Evolutionary conservation across 2,797 vertebrate species (phyloP), one percentile per base, ranked within the genome.

Genomic region (Smutsia gigantea): DNA sequence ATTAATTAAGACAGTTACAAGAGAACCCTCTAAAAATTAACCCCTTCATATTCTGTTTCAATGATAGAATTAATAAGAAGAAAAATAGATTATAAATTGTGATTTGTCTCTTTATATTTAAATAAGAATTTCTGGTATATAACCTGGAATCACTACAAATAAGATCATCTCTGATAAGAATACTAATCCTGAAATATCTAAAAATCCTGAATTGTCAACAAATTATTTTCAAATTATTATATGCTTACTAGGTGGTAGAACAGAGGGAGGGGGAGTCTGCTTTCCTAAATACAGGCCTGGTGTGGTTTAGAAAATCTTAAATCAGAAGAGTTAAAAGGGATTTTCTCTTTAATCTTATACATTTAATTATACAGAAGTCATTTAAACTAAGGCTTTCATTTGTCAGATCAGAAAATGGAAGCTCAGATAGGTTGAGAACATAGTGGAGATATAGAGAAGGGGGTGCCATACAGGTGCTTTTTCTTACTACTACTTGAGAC

Each of bases 81-180:
- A 92, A 94, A 95, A 96, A 87, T 13, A 91, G 46, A 64, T 92
- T 93, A 77, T 49, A 90, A 68, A 91, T 91, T 31, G 57, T 39
- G 21, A 66, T 37, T 95, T 96, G 71, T 90, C 5, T 77, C 68
- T 86, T 93, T 71, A n/a, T 82, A 66, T 97, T 98, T 87, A 97
- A 96, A 34, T 64, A 74, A 39, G 31, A 68, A 88, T 97, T 91
- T 93, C 83, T 97, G 87, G 78, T 93, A 2, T 46, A 69, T 97
- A 53, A 96, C 96, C 95, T 96, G 79, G 19, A 88, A 86, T 93
- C 77, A 96, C 39, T 79, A 82, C 37, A 94, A 79, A 78, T 94
- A 69, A 79, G 55, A 72, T 82, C 10, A 78, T 5, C 72, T 92
- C 66, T 92, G n/a, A 83, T 85, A 29, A 94, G 31, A 84, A 81